These are phyloP conservation scores for Psittacula echo DNA, from an alignment of 2,797 vertebrate species.

Conservation along the genomic window DNA sequence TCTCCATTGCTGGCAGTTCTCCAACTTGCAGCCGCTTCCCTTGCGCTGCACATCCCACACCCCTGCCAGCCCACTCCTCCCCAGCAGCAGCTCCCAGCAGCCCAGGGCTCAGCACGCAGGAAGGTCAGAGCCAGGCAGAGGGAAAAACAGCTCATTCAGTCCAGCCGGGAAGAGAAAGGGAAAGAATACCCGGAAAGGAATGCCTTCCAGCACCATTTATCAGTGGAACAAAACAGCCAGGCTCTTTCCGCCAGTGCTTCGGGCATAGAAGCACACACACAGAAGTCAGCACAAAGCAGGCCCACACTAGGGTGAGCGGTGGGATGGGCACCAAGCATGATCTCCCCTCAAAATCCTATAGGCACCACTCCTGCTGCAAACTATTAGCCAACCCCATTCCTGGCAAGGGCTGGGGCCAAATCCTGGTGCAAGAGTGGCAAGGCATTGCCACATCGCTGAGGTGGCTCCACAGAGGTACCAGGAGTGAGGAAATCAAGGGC, in stretches of 20 bases:
- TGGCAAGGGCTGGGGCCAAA: slow-evolving; percentile 33
- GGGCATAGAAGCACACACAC: neutral
- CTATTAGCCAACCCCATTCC: slow-evolving; percentile 29
- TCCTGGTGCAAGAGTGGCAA: slow-evolving; percentile 8
- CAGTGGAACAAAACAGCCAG: neutral
- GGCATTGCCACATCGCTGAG: slow-evolving; percentile 42
- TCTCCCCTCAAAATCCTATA: neutral
- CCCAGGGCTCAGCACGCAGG: neutral
- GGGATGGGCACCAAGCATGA: neutral
- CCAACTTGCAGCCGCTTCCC: slow-evolving; percentile 32
- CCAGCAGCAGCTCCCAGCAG: neutral
- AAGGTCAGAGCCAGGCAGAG: slow-evolving; percentile 39
- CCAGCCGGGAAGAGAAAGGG: neutral
- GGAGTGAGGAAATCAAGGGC: neutral
- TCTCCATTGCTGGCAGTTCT: neutral
- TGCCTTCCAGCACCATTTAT: neutral
- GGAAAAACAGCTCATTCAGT: slow-evolving; percentile 25
- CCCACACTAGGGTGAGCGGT: rapidly evolving
- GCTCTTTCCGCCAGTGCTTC: neutral
- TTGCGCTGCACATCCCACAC: neutral
- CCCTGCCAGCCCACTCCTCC: neutral
- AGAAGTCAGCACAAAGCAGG: rapidly evolving
- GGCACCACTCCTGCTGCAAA: neutral
- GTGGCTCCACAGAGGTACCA: neutral
- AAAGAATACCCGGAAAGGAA: slow-evolving; percentile 65